Conservation (phyloP, 2,888 invertebrate species). For the Hyposoter didymator region DNA sequence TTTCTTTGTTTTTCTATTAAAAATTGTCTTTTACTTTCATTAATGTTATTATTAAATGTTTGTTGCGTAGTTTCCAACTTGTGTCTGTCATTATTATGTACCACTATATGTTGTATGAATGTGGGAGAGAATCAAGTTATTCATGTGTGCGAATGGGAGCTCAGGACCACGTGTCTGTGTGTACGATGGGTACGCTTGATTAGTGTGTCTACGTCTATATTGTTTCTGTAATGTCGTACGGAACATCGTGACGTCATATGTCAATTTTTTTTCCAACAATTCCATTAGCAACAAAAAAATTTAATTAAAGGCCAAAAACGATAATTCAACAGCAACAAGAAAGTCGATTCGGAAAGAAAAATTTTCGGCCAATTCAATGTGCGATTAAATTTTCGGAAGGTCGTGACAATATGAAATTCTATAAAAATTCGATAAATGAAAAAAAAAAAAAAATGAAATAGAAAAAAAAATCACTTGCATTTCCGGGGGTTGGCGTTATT, state of each 20-base stretch:
- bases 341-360: neutral
- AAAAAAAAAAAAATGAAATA: neutral
- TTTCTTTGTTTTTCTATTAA: slow-evolving; percentile 34
- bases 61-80: slow-evolving; percentile 84
- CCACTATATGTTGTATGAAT: slow-evolving; percentile 83
- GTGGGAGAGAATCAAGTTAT: slow-evolving; percentile 78
- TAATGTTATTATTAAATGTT: slow-evolving; percentile 64
- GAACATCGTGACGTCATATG: slow-evolving; percentile 78
- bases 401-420: neutral
- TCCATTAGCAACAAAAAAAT: neutral
- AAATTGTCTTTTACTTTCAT: slow-evolving; percentile 80
- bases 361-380: neutral
- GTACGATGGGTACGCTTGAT: slow-evolving; percentile 80
- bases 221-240: slow-evolving; percentile 83
- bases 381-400: neutral
- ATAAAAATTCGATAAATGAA: neutral
- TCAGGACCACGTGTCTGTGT: slow-evolving; percentile 64
- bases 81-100: slow-evolving; percentile 84
- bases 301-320: neutral
- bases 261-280: slow-evolving; percentile 7
- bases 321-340: neutral
- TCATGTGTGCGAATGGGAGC: slow-evolving; percentile 80
- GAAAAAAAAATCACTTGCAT: neutral
- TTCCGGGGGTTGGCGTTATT: slow-evolving; percentile 1
- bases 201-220: slow-evolving; percentile 84